These are phyloP conservation scores for Sesia bembeciformis DNA, from an alignment of 2,888 invertebrate species.

Conservation along the genomic window DNA sequence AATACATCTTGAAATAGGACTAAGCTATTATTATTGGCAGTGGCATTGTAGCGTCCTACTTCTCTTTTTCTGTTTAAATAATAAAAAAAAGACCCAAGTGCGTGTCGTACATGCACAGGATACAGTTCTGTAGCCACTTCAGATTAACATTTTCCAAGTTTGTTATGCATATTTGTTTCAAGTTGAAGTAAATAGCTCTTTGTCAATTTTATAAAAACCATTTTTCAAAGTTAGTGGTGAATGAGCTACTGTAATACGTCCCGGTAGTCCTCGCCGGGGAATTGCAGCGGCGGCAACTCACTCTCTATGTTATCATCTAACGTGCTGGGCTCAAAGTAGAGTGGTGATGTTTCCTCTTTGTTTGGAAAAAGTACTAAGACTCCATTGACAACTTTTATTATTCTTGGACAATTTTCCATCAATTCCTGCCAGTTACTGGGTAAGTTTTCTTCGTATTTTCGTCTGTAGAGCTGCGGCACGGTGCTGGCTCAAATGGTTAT, in stretches of 20 bases:
- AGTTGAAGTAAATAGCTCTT: no score
- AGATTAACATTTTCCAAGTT: no score
- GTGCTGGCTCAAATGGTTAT: constrained; percentile 69
- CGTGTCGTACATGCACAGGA: no score
- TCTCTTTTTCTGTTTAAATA: no score
- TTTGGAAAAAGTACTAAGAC: constrained; percentile 62
- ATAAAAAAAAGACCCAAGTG: no score
- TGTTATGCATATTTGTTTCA: no score
- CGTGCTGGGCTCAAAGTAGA: constrained; percentile 11
- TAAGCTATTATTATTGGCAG: no score
- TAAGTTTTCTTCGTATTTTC: constrained; percentile 77
- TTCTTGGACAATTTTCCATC: constrained; percentile 71
- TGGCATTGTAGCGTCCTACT: no score
- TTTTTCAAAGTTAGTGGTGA: constrained; percentile 39
- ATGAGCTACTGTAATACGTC: constrained; percentile 76
- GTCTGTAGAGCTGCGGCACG: constrained; percentile 66
- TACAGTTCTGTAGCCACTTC: no score
- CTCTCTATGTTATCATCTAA: constrained; percentile 44
- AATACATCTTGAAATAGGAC: no score
- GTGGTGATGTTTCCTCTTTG: constrained; percentile 32
- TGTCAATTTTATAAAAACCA: no score
- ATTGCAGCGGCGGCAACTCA: constrained; percentile 55
- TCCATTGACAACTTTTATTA: constrained; percentile 66
- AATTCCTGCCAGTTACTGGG: constrained; percentile 81
- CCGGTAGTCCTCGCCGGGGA: constrained; percentile 69